Percentiles rank a stretch among this genome's conserved stretches.
These are phyloP conservation scores for Tylochromis polylepis DNA, from an alignment of 2,113 vertebrate genomes.

Conservation along the genomic window DNA sequence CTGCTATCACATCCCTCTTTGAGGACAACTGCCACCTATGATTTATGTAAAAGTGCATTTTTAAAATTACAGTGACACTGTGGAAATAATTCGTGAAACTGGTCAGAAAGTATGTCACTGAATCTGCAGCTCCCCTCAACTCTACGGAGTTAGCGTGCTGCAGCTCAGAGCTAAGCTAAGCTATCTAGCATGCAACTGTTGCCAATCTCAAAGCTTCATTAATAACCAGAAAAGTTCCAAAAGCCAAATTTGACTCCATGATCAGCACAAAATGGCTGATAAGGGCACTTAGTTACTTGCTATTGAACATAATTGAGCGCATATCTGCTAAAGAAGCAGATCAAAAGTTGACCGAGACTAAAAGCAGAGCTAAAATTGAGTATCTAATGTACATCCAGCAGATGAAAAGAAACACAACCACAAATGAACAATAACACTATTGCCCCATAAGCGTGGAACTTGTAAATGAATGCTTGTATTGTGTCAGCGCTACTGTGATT, in stretches of 20 bases:
- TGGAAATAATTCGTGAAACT: not conserved
- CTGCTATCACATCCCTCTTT: not conserved
- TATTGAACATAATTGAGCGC: not conserved
- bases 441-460: not conserved
- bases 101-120: not conserved
- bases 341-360: not conserved
- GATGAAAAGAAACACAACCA: not conserved
- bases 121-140: not conserved
- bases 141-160: not conserved
- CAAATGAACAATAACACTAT: not conserved
- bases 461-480: not conserved
- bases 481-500: not conserved
- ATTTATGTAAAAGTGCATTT: not conserved
- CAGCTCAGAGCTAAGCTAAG: not conserved
- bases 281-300: not conserved
- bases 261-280: not conserved
- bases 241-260: not conserved
- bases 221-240: not conserved
- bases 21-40: not conserved
- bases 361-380: not conserved
- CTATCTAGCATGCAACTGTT: fast-evolving
- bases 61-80: not conserved
- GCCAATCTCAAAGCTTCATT: not conserved
- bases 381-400: fast-evolving
- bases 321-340: not conserved